Base-by-base conservation (phyloP, 2,888 invertebrate genomes). In the Conus canariensis region DNA sequence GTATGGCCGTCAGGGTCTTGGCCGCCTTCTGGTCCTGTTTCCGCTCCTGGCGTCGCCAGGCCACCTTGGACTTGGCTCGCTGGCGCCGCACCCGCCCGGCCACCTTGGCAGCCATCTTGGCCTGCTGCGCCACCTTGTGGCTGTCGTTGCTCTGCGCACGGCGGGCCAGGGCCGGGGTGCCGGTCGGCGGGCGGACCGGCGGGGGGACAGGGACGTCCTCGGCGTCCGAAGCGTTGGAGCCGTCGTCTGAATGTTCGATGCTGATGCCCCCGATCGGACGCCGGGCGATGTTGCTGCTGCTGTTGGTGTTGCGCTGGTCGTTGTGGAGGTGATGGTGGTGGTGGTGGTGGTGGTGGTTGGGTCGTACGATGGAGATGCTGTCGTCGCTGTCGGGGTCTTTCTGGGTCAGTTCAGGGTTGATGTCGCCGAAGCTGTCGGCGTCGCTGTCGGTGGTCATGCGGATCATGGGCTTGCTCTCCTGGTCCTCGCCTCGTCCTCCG, bases 11-110 rank as follows among this genome's bases (percentile, higher is more conserved):
- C 86, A 99, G 97, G 0, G 99, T 99, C 96, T 99, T 99, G 22
- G 99, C 99, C 87, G 99, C 99, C 97, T 99, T 99, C 93, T 98
- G 98, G 95, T 99, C 99, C 94, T 99, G 98, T 93, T 98, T 98
- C 96, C 99, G 98, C 96, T 99, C 99, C 95, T 98, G 98, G 1
- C 98, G 98, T 16, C 89, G 85, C 64, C 90, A 91, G 56, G 91
- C 91, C 59, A 91, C 77, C 96, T 98, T 98, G 96, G 98, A 98
- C 96, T 95, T 94, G 6, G 94, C 94, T 56, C 94, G 93, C 87
- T 95, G 95, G n/a, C 89, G 87, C 90, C 94, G 93, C 87, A 94
- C 94, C 91, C 94, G 94, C 74, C 93, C 93, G n/a, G 94, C 94
- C 59, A 94, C 94, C 82, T 94, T 93, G 74, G 94, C 93, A 9